phyloP scores from a whole-genome alignment of 2,888 invertebrate species.

The Leptopilina drosophilae region DNA sequence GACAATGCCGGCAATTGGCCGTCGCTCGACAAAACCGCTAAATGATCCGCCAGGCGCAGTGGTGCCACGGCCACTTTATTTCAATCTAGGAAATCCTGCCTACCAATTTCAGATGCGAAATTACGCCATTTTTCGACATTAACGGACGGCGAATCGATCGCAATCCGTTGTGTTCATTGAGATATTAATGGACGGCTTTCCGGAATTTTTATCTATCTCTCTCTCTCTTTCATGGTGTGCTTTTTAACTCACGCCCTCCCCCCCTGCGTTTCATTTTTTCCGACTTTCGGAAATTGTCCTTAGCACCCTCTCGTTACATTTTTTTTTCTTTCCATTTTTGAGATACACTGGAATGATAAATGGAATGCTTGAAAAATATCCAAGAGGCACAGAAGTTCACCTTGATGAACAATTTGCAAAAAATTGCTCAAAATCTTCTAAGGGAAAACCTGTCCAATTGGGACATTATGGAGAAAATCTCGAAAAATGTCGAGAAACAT shows the following conservation, averaged over 20 bases:
- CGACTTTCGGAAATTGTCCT: conserved; percentile 25
- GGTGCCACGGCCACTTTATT: conserved; percentile 76
- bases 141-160: conserved; percentile 67
- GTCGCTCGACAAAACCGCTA: conserved; percentile 78
- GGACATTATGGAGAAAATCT: too few relatives aligned
- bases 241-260: not conserved
- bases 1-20: conserved; percentile 78
- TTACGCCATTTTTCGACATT: conserved; percentile 73
- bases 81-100: conserved; percentile 75
- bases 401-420: too few relatives aligned
- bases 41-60: conserved; percentile 76
- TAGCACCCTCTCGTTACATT: not conserved
- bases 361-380: too few relatives aligned
- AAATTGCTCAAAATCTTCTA: too few relatives aligned
- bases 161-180: conserved; percentile 57
- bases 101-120: conserved; percentile 71
- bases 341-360: too few relatives aligned
- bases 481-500: too few relatives aligned
- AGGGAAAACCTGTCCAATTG: too few relatives aligned
- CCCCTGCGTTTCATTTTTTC: not conserved
- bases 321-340: not conserved
- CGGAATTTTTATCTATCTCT: conserved; percentile 38
- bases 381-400: too few relatives aligned
- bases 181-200: conserved; percentile 65
- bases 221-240: not conserved